phyloP scores from a whole-genome alignment of 2,113 vertebrate species.

The Proteles cristata region DNA sequence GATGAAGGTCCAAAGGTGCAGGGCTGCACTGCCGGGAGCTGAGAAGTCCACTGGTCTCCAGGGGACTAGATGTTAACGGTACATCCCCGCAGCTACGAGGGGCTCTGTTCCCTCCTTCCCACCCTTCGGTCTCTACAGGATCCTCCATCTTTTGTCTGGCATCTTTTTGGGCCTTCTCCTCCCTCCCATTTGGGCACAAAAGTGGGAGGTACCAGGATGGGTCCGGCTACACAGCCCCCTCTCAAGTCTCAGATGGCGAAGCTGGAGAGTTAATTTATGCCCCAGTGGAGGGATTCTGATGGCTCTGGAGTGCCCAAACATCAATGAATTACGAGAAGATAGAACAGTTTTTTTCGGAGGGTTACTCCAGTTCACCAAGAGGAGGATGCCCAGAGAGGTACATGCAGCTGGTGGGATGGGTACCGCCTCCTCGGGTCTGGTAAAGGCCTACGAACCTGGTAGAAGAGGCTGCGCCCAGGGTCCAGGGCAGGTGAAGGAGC shows the following conservation, averaged over 20 bases:
- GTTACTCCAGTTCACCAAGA: not conserved
- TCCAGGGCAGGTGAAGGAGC: rapidly evolving
- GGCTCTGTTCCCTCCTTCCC: not conserved
- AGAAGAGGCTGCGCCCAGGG: rapidly evolving
- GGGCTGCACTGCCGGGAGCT: rapidly evolving
- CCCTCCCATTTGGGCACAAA: not conserved
- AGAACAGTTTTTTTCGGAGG: not conserved
- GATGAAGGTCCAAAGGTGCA: not conserved
- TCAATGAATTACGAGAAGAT: rapidly evolving
- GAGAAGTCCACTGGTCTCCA: not conserved
- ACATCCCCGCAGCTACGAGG: rapidly evolving
- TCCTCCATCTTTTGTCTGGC: not conserved
- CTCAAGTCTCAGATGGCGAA: not conserved
- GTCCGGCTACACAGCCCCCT: rapidly evolving
- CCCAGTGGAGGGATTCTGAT: rapidly evolving
- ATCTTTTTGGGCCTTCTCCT: not conserved
- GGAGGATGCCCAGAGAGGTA: not conserved
- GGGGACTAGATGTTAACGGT: too few species aligned
- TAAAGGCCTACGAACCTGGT: rapidly evolving
- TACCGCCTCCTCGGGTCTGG: not conserved
- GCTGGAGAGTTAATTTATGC: rapidly evolving
- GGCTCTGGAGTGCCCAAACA: rapidly evolving
- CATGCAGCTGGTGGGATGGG: rapidly evolving
- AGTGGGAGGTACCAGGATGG: too few species aligned
- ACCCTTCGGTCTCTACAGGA: rapidly evolving